A percentile compares a stretch with the other conserved stretches of the same genome.
phyloP scores from a whole-genome alignment of 2,888 invertebrate species.

The Exocentrus adspersus region DNA sequence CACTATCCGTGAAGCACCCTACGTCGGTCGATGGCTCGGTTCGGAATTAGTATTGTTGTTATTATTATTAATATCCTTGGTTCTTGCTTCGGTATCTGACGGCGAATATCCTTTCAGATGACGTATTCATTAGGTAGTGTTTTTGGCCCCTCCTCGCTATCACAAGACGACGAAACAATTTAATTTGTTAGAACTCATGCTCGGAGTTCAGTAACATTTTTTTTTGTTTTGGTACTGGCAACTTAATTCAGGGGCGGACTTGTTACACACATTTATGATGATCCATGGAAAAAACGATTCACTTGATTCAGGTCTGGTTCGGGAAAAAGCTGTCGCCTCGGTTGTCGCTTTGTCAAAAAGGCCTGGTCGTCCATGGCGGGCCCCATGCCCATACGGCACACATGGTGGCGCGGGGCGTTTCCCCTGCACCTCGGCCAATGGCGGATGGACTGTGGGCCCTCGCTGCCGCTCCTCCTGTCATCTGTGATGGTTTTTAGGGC shows the following conservation, averaged over 20 bases:
- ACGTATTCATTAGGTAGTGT: slow-evolving; percentile 17
- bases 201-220: too few species aligned
- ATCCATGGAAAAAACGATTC: too few species aligned
- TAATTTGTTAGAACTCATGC: slow-evolving; percentile 24
- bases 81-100: not conserved
- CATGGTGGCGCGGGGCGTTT: slow-evolving; percentile 49
- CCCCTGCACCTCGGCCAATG: not conserved
- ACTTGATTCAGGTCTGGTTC: too few species aligned
- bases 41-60: too few species aligned
- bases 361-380: slow-evolving; percentile 45
- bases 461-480: not conserved
- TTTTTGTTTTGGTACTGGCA: too few species aligned
- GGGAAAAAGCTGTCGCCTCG: too few species aligned
- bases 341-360: too few species aligned
- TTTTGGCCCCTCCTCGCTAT: not conserved
- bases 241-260: too few species aligned
- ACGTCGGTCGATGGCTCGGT: not conserved
- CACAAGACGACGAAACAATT: slow-evolving; percentile 11
- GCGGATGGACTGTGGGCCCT: not conserved
- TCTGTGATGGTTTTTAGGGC: not conserved
- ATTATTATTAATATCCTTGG: too few species aligned
- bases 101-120: slow-evolving; percentile 5
- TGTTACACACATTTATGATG: too few species aligned
- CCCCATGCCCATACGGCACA: slow-evolving; percentile 57
- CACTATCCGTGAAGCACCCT: too few species aligned